Evolutionary conservation across 1,140 invertebrate species (phyloP).

Genomic region (Drosophila willistoni): DNA sequence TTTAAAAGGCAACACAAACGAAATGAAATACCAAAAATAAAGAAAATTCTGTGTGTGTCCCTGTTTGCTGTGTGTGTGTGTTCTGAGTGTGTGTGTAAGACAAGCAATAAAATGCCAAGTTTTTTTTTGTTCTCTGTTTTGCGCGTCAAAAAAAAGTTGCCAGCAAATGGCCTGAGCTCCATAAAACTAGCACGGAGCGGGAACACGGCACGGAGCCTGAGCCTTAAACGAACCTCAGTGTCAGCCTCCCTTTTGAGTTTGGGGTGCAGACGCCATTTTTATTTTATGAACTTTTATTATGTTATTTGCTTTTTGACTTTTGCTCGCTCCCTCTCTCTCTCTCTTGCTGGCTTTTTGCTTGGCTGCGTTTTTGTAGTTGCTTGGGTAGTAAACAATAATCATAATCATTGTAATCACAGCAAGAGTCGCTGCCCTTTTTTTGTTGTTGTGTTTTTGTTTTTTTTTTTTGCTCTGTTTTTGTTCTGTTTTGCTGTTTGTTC

Average conservation of each 20-base stretch:
- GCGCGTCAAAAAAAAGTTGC: constrained; percentile 70
- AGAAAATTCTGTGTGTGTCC: constrained; percentile 6
- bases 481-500: constrained; percentile 69
- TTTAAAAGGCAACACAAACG: constrained; percentile 50
- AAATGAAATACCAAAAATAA: background rate
- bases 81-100: constrained; percentile 39
- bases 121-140: constrained; percentile 36
- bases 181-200: constrained; percentile 69
- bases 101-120: constrained; percentile 72
- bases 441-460: constrained; percentile 34
- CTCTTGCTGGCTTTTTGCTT: constrained; percentile 14
- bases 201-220: background rate
- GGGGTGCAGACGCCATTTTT: constrained; percentile 51
- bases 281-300: constrained; percentile 74
- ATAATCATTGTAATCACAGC: constrained; percentile 79
- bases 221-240: background rate
- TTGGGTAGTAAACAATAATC: constrained; percentile 70
- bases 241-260: background rate
- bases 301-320: constrained; percentile 53
- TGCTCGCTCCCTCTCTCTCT: constrained; percentile 25
- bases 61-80: constrained; percentile 11
- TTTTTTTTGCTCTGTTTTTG: constrained; percentile 40
- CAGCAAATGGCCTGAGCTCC: constrained; percentile 68
- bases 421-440: constrained; percentile 45
- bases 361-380: constrained; percentile 14